phyloP scores from a whole-genome alignment of 1,140 invertebrate species.

The Formica selysi region DNA sequence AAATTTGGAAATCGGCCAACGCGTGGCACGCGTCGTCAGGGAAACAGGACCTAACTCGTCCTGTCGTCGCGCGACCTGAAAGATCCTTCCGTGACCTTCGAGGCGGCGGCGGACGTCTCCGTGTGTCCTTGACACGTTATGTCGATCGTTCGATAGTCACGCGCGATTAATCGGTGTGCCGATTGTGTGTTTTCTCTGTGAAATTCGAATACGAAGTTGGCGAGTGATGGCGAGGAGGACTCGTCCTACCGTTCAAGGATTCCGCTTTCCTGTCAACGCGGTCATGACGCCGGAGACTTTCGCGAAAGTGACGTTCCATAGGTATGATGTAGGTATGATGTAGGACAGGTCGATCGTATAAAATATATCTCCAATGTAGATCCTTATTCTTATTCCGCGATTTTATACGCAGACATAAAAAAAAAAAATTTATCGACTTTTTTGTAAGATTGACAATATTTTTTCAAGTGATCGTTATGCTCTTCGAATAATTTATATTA shows the following conservation, averaged over 20 bases:
- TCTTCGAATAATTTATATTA: not conserved
- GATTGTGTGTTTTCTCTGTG: slow-evolving; percentile 31
- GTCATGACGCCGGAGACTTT: slow-evolving; percentile 11
- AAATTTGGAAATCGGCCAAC: slow-evolving; percentile 51
- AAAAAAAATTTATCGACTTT: not conserved
- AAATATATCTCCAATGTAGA: not conserved
- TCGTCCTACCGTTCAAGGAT: slow-evolving; percentile 21
- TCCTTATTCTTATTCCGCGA: too few relatives aligned
- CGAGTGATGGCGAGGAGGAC: slow-evolving; percentile 64
- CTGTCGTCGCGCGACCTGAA: not conserved
- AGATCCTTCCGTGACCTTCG: slow-evolving; percentile 32
- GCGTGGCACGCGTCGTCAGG: slow-evolving; percentile 43
- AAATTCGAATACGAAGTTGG: slow-evolving; percentile 12
- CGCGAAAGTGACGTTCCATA: slow-evolving; percentile 31
- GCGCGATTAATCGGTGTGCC: slow-evolving; percentile 33
- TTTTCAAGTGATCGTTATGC: not conserved
- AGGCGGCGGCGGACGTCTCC: slow-evolving; percentile 17
- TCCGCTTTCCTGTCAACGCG: slow-evolving; percentile 7
- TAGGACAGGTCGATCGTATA: not conserved
- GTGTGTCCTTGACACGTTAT: slow-evolving; percentile 41
- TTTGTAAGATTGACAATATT: not conserved
- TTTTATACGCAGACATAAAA: too few relatives aligned
- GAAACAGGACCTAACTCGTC: slow-evolving; percentile 32
- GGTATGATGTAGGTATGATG: slow-evolving; percentile 19
- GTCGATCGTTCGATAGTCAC: slow-evolving; percentile 36